These are phyloP conservation scores for Phataginus tetradactyla DNA, from an alignment of 2,797 vertebrate genomes.

Conservation along the genomic window DNA sequence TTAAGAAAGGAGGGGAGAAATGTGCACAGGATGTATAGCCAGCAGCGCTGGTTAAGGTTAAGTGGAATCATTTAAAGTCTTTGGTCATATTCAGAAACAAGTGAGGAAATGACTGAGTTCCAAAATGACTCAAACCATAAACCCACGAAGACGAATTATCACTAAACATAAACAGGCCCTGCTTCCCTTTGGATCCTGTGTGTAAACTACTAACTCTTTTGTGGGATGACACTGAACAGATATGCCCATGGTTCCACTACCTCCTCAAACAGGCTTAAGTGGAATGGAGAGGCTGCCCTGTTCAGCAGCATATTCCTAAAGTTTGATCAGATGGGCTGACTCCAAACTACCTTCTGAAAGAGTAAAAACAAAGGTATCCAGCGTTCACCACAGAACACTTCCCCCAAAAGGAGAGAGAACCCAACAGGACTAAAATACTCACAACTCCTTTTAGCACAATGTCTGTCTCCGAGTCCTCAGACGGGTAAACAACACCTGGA, in stretches of 20 bases:
- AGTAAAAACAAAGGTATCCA: constrained; percentile 7
- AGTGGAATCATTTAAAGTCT: constrained; percentile 57
- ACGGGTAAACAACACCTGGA: constrained; percentile 98
- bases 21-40: constrained; percentile 14
- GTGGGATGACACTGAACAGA: constrained; percentile 69
- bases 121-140: constrained; percentile 77
- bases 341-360: not conserved
- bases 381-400: not conserved
- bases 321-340: constrained; percentile 24
- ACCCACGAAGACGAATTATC: constrained; percentile 66
- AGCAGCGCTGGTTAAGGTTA: constrained; percentile 56
- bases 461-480: constrained; percentile 96
- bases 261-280: constrained; percentile 39
- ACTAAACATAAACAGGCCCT: constrained; percentile 72
- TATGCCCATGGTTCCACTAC: not conserved
- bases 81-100: constrained; percentile 62
- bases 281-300: constrained; percentile 29
- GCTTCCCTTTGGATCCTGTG: constrained; percentile 59
- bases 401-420: not conserved
- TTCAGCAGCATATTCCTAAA: not conserved
- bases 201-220: constrained; percentile 45
- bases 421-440: constrained; percentile 75
- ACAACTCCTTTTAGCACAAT: constrained; percentile 99
- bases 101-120: constrained; percentile 69
- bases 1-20: constrained; percentile 25